Conservation (phyloP, 1,140 invertebrate genomes). For the Cydia pomonella region DNA sequence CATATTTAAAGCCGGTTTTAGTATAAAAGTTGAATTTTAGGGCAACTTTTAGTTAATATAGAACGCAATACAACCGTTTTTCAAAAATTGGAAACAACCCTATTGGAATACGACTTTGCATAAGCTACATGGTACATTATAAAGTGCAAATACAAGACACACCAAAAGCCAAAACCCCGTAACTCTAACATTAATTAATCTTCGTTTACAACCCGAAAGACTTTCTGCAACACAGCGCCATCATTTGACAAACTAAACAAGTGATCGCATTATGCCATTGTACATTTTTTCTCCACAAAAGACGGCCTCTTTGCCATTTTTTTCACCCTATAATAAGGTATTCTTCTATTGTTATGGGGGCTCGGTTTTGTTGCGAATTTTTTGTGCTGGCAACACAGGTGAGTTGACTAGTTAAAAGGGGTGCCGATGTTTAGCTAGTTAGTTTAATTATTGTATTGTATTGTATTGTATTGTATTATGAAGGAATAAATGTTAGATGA, state of each 20-base stretch:
- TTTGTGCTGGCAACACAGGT: constrained; percentile 54
- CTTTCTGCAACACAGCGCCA: constrained; percentile 42
- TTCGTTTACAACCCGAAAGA: not conserved
- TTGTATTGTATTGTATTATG: constrained; percentile 17
- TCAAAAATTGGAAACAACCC: too few relatives aligned
- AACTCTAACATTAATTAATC: constrained; percentile 6
- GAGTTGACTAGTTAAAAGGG: constrained; percentile 44
- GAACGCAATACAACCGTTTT: too few relatives aligned
- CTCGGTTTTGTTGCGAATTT: constrained; percentile 55
- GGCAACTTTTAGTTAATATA: too few relatives aligned
- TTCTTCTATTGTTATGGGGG: constrained; percentile 62
- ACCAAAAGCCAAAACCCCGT: not conserved
- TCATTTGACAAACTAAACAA: constrained; percentile 44
- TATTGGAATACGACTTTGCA: too few relatives aligned
- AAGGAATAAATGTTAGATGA: constrained; percentile 11
- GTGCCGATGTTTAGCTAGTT: constrained; percentile 33
- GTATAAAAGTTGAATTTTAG: too few relatives aligned
- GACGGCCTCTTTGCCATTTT: constrained; percentile 51
- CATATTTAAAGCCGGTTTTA: too few relatives aligned
- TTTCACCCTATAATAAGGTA: constrained; percentile 53
- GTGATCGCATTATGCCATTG: constrained; percentile 46
- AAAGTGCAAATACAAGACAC: not conserved
- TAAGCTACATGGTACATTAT: too few relatives aligned
- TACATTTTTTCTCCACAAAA: constrained; percentile 54
- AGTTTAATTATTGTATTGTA: constrained; percentile 12